Percentiles rank a stretch among this genome's conserved stretches.
phyloP scores from a whole-genome alignment of 2,113 vertebrate species.

The Mesocricetus auratus region DNA sequence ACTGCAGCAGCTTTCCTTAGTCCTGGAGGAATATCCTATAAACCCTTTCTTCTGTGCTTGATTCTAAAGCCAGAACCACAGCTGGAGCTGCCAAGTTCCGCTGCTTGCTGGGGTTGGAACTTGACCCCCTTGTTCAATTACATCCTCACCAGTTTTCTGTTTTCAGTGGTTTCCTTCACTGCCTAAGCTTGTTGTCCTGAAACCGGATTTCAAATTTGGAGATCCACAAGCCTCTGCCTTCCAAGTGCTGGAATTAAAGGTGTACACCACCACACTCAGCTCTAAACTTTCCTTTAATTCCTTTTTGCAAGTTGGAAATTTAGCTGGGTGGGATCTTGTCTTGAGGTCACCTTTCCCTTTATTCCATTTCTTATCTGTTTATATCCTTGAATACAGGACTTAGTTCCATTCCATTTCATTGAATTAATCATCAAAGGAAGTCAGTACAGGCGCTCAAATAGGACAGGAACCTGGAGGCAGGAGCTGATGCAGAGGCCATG shows the following conservation, averaged over 20 bases:
- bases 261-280: no score
- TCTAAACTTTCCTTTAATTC: neutral
- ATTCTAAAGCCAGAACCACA: neutral
- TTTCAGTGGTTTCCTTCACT: neutral
- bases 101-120: neutral
- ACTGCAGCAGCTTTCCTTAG: neutral
- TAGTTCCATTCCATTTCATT: neutral
- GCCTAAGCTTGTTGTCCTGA: neutral
- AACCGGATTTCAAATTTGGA: no score
- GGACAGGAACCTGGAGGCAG: neutral
- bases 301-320: neutral
- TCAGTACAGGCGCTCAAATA: neutral
- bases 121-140: neutral
- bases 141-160: neutral
- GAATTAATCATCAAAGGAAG: neutral
- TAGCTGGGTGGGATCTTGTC: neutral
- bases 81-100: neutral
- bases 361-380: neutral
- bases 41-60: neutral
- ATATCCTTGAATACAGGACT: neutral
- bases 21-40: neutral
- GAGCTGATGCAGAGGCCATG: neutral
- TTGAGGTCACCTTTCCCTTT: neutral
- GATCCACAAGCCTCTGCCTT: no score
- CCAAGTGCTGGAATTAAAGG: no score